A percentile compares a stretch with the other conserved stretches of the same genome.
Evolutionary conservation across 1,140 invertebrate species (phyloP).

Genomic region (Bombus pyrosoma): DNA sequence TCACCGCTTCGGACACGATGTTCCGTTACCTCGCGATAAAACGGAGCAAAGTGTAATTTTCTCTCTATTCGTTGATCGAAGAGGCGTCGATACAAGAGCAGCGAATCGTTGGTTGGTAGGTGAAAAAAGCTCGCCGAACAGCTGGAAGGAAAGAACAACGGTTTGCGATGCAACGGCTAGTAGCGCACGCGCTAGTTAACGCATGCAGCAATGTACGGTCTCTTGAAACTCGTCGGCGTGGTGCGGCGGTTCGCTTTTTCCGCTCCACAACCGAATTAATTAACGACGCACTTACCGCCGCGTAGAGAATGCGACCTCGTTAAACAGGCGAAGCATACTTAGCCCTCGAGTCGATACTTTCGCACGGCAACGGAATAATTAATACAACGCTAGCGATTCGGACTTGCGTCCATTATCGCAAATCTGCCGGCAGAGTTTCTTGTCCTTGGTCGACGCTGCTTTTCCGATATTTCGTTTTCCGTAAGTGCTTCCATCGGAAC

Average conservation of each 20-base stretch:
- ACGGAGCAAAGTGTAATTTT: background rate
- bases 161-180: background rate
- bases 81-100: background rate
- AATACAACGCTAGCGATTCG: background rate
- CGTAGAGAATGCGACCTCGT: background rate
- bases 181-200: background rate
- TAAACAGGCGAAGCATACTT: background rate
- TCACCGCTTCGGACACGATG: too few species aligned
- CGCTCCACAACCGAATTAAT: background rate
- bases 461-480: background rate
- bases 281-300: background rate
- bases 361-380: conserved; percentile 6
- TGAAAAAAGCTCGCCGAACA: background rate
- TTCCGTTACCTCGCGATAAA: too few species aligned
- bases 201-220: background rate
- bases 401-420: too few species aligned
- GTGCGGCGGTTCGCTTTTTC: background rate
- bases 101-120: too few species aligned
- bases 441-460: too few species aligned
- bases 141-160: background rate
- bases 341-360: background rate
- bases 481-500: background rate
- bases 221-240: background rate
- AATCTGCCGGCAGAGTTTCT: too few species aligned
- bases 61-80: background rate